A percentile compares a stretch with the other conserved stretches of the same genome.
Evolutionary conservation across 2,113 vertebrate genomes (phyloP).

Genomic region (Felis catus): F.catus_Fca126_mat1.0 CM031423.1:45704501-45705000

Average conservation of each 20-base stretch:
- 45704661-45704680: fast-evolving
- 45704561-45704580: not conserved
- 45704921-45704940: too few relatives aligned
- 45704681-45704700: not conserved
- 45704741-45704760: not conserved
- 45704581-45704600: fast-evolving
- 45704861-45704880: not conserved
- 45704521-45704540: too few relatives aligned
- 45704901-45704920: too few relatives aligned
- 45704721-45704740: not conserved
- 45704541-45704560: too few relatives aligned
- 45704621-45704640: not conserved
- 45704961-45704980: too few relatives aligned
- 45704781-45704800: not conserved
- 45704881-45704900: not conserved
- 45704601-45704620: fast-evolving
- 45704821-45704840: not conserved
- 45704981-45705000: too few relatives aligned
- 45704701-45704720: not conserved
- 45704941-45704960: too few relatives aligned
- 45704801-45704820: not conserved
- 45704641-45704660: not conserved
- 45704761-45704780: not conserved
- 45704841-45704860: not conserved
- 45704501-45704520: too few relatives aligned